phyloP scores from a whole-genome alignment of 2,888 invertebrate genomes.

The Deilephila elpenor region DNA sequence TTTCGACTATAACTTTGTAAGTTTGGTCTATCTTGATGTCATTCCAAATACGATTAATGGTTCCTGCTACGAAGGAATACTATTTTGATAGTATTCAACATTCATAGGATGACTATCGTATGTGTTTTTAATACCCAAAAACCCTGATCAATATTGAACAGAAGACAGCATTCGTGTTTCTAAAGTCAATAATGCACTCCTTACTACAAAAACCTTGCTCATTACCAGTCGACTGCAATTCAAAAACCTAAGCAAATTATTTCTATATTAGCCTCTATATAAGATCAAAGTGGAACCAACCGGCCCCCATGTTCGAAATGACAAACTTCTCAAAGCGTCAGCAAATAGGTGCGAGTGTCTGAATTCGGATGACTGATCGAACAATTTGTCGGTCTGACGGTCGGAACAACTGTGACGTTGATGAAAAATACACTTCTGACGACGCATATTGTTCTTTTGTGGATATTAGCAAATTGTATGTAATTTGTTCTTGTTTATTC shows the following conservation, averaged over 20 bases:
- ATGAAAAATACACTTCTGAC: conserved; percentile 19
- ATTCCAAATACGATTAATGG: too few relatives aligned
- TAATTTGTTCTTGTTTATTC: background rate
- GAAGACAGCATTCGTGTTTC: too few relatives aligned
- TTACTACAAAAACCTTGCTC: too few relatives aligned
- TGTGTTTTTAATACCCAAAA: too few relatives aligned
- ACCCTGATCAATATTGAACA: too few relatives aligned
- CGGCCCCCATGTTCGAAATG: conserved; percentile 63
- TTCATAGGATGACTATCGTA: too few relatives aligned
- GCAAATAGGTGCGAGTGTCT: conserved; percentile 72
- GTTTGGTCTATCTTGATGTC: too few relatives aligned
- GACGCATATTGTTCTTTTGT: background rate
- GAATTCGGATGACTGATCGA: conserved; percentile 52
- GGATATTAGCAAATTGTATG: background rate
- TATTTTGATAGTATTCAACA: too few relatives aligned
- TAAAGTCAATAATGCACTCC: too few relatives aligned
- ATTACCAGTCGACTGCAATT: too few relatives aligned
- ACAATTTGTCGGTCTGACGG: conserved; percentile 38
- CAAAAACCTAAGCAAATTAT: background rate
- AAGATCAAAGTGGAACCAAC: conserved; percentile 50
- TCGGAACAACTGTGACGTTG: conserved; percentile 21
- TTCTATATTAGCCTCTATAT: background rate
- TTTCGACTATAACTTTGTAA: too few relatives aligned
- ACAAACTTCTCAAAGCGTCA: conserved; percentile 71
- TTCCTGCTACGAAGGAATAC: too few relatives aligned